phyloP scores from a whole-genome alignment of 2,797 vertebrate species.

The Coilia nasus region DNA sequence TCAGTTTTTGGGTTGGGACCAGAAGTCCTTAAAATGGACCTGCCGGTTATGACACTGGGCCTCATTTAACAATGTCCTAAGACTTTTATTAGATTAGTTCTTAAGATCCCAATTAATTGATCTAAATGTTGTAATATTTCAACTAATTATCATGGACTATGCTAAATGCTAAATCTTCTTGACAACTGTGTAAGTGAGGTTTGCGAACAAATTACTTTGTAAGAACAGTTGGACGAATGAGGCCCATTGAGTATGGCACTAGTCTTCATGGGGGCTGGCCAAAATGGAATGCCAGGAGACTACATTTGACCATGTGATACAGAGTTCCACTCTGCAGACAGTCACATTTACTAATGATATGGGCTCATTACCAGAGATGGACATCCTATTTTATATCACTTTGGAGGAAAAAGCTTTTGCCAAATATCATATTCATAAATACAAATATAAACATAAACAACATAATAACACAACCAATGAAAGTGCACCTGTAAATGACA shows the following conservation, averaged over 20 bases:
- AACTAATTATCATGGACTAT: too few species aligned
- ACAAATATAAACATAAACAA: neutral
- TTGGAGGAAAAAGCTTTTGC: too few species aligned
- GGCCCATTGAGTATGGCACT: neutral
- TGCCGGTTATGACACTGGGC: too few species aligned
- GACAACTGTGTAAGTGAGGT: too few species aligned
- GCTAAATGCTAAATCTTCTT: too few species aligned
- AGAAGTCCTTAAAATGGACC: neutral
- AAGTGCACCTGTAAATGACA: conserved; percentile 74
- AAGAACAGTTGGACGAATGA: too few species aligned
- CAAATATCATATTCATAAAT: neutral
- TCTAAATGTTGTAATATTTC: too few species aligned
- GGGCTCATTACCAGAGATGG: neutral
- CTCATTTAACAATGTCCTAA: too few species aligned
- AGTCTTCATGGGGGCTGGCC: neutral
- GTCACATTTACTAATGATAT: neutral
- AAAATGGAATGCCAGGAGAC: neutral
- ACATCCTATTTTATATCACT: neutral
- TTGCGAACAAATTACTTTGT: too few species aligned
- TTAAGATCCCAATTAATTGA: too few species aligned
- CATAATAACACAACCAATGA: neutral
- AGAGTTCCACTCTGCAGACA: neutral
- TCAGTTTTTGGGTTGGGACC: conserved; percentile 16
- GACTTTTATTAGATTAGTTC: too few species aligned
- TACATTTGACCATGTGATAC: neutral